phyloP scores from a whole-genome alignment of 1,140 invertebrate genomes.

The Formica exsecta region DNA sequence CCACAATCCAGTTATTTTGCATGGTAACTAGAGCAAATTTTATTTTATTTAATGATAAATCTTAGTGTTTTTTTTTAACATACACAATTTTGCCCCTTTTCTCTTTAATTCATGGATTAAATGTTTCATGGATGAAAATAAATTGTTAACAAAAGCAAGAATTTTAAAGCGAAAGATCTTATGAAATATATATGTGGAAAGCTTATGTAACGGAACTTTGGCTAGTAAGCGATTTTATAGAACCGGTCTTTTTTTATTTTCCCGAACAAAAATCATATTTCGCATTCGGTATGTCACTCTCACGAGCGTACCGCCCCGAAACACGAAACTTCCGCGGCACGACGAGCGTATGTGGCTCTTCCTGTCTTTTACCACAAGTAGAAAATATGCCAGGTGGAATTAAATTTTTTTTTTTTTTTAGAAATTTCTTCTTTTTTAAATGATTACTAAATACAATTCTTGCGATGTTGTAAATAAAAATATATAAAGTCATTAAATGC shows the following conservation, averaged over 20 bases:
- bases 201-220: background rate
- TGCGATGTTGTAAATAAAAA: background rate
- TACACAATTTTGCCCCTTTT: background rate
- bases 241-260: slow-evolving; percentile 33
- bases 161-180: background rate
- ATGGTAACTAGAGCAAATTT: background rate
- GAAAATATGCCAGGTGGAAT: slow-evolving; percentile 29
- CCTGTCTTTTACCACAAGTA: slow-evolving; percentile 54
- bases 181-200: background rate
- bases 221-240: background rate
- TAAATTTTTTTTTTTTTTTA: slow-evolving; percentile 12
- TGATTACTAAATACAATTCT: background rate
- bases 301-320: slow-evolving; percentile 74
- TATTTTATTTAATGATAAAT: background rate
- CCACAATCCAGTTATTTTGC: background rate
- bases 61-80: too few relatives aligned
- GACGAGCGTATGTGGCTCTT: slow-evolving; percentile 72
- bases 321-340: slow-evolving; percentile 82
- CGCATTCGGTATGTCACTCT: slow-evolving; percentile 64
- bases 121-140: background rate
- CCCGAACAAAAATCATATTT: slow-evolving; percentile 64
- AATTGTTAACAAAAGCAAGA: background rate
- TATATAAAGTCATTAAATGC: background rate
- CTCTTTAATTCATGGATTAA: background rate
- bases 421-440: background rate